These are phyloP conservation scores for Chironomus riparius DNA, from an alignment of 2,888 invertebrate genomes.

Conservation along the genomic window DNA sequence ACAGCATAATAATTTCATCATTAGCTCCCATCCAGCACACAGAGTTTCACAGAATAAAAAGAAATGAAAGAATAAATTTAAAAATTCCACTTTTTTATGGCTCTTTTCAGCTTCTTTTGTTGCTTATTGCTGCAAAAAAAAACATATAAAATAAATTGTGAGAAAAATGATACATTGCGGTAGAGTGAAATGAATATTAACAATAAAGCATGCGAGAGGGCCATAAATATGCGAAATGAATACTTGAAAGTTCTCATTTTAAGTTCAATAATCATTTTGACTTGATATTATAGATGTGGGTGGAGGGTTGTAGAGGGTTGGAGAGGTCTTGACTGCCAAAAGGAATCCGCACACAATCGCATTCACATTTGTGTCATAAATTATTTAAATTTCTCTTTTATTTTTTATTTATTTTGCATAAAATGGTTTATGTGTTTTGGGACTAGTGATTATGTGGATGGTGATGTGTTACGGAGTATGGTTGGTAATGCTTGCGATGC, in stretches of 20 bases:
- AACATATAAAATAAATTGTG: neutral
- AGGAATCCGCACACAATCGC: neutral
- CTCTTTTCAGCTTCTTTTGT: neutral
- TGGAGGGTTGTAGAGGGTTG: no score
- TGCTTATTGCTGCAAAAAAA: neutral
- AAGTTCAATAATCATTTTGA: neutral
- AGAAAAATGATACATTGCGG: constrained; percentile 23
- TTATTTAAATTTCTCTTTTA: neutral
- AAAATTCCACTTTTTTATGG: neutral
- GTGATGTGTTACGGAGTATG: no score
- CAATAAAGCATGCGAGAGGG: constrained; percentile 1
- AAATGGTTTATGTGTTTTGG: neutral
- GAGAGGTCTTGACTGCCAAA: neutral
- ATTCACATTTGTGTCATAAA: neutral
- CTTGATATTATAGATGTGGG: no score
- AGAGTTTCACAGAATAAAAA: neutral
- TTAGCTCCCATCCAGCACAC: constrained; percentile 2
- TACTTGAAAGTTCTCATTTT: constrained; percentile 7
- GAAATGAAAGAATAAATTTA: no score
- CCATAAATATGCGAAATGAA: constrained; percentile 24
- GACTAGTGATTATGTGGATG: no score
- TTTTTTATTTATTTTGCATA: neutral
- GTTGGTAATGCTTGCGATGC: no score
- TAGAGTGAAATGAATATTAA: constrained; percentile 19
- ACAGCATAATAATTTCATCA: constrained; percentile 26